These are phyloP conservation scores for Lamprotornis superbus DNA, from an alignment of 2,113 vertebrate species.

Conservation along the genomic window DNA sequence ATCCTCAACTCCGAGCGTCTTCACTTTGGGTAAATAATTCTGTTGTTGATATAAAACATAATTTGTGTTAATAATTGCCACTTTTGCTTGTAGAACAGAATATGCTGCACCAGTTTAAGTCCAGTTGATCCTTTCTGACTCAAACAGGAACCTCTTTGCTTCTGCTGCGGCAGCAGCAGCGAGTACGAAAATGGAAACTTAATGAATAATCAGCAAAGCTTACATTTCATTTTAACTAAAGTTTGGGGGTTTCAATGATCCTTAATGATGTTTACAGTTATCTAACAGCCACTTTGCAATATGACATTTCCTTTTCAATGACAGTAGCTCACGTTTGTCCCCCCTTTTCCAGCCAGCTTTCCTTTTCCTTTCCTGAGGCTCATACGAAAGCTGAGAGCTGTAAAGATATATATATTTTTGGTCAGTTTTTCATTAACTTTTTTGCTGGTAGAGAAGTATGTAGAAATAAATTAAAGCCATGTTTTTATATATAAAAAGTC, in stretches of 20 bases:
- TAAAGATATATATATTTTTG: constrained; percentile 80
- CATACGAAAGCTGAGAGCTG: constrained; percentile 69
- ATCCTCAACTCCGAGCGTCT: background rate
- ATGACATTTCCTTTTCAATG: constrained; percentile 62
- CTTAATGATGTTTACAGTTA: constrained; percentile 79
- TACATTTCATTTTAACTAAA: constrained; percentile 55
- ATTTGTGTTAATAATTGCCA: background rate
- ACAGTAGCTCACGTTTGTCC: constrained; percentile 9
- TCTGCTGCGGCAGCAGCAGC: background rate
- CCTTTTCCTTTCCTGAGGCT: constrained; percentile 63
- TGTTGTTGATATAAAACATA: background rate
- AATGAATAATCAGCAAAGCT: constrained; percentile 26
- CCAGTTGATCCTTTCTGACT: background rate
- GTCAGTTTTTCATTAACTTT: constrained; percentile 76
- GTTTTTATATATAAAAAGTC: constrained; percentile 79
- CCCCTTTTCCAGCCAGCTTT: constrained; percentile 50
- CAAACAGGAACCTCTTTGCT: background rate
- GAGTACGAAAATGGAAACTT: background rate
- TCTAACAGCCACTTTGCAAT: constrained; percentile 76
- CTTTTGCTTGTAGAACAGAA: background rate
- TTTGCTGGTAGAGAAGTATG: constrained; percentile 75
- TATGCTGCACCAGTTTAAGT: background rate
- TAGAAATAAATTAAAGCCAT: constrained; percentile 83
- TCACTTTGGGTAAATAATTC: background rate
- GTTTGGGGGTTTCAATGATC: constrained; percentile 56